These are phyloP conservation scores for Linepithema humile DNA, from an alignment of 1,140 invertebrate genomes.

Conservation along the genomic window DNA sequence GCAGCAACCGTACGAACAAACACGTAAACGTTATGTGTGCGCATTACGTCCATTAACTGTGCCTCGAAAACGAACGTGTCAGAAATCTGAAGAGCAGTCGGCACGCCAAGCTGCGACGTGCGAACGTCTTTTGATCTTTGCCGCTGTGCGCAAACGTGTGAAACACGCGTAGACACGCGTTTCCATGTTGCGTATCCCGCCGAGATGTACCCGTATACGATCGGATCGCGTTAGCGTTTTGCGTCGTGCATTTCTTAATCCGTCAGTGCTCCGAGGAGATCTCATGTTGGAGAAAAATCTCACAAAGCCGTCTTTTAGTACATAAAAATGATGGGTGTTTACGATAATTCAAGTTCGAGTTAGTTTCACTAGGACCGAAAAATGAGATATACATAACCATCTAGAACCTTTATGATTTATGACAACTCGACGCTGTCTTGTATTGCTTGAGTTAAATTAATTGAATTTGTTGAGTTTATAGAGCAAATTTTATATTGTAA, in stretches of 20 bases:
- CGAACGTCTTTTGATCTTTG: constrained; percentile 55
- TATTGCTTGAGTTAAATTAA: no score
- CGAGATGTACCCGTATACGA: constrained; percentile 18
- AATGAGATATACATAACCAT: no score
- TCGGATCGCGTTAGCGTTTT: not conserved
- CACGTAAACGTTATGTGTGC: constrained; percentile 32
- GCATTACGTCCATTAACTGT: constrained; percentile 57
- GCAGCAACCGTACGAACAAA: not conserved
- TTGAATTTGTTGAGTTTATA: no score
- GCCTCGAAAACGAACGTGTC: constrained; percentile 46
- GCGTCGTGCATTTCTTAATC: constrained; percentile 8
- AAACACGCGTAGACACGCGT: constrained; percentile 21
- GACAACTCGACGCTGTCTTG: no score
- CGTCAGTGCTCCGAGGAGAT: not conserved
- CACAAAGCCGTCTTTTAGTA: not conserved
- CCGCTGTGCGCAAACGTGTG: constrained; percentile 46
- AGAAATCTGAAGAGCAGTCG: constrained; percentile 46
- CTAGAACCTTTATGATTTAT: no score
- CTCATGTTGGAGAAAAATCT: not conserved
- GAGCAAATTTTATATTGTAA: no score
- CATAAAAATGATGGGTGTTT: no score
- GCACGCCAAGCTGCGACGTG: constrained; percentile 26
- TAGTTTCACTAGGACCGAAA: no score
- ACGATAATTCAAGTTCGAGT: not conserved
- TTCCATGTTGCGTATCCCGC: constrained; percentile 13